Percentiles rank a stretch among this genome's conserved stretches.
phyloP scores from a whole-genome alignment of 2,113 vertebrate species.

The Thymallus thymallus region DNA sequence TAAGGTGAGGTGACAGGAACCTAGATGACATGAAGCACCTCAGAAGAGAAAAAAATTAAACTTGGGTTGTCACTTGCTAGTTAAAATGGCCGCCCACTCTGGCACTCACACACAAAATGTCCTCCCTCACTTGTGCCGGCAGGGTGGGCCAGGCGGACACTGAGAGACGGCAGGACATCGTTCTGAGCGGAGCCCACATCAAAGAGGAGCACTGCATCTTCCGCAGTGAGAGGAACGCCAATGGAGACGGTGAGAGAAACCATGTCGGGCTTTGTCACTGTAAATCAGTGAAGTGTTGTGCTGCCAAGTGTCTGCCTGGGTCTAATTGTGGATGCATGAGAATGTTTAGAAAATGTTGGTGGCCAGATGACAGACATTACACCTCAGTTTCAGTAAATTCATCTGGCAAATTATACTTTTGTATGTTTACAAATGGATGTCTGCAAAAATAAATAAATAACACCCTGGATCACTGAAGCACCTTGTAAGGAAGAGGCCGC shows the following conservation, averaged over 20 bases:
- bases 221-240: constrained; percentile 87
- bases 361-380: neutral
- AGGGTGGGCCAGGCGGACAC: constrained; percentile 96
- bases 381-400: neutral
- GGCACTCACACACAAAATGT: constrained; percentile 38
- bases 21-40: constrained; percentile 8
- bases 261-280: neutral
- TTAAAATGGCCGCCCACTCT: neutral
- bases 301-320: neutral
- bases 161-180: constrained; percentile 94
- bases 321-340: neutral
- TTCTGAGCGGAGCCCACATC: constrained; percentile 95
- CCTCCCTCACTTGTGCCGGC: constrained; percentile 40
- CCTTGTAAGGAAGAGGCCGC: neutral
- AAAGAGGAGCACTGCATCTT: constrained; percentile 96
- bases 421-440: too few species aligned
- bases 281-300: neutral
- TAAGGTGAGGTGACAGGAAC: constrained; percentile 14
- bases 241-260: constrained; percentile 81
- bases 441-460: neutral
- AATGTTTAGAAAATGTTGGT: neutral
- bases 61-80: constrained; percentile 12
- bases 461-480: neutral
- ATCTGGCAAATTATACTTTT: neutral
- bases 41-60: neutral